Evolutionary conservation across 2,888 invertebrate species (phyloP), one percentile per base, ranked within the genome.

Genomic region (Cryptocephalus moraei): DNA sequence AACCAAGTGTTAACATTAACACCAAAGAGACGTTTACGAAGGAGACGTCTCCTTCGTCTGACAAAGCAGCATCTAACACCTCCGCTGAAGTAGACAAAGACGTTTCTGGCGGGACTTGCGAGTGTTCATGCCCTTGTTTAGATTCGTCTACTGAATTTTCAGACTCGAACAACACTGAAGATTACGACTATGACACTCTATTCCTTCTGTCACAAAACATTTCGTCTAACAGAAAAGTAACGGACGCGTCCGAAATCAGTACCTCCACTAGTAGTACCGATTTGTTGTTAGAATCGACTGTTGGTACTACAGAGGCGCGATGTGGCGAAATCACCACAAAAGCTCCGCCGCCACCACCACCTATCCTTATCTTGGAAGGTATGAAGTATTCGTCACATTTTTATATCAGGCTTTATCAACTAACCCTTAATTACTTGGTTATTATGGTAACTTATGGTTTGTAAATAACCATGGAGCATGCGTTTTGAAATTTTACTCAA

Each of bases 351-450:
- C 72, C 78, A 57, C 75, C 80, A 67, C 76, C 82, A 71, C 81
- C 80, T 65, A 75, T 89, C 73, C 80, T 89, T 64, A 85, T 89
- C 68, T 76, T 89, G 67, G 88, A 89, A 89, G 89, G 89, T 89
- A 78, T 44, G 53, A 52, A 36, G 22, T n/a, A n/a, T n/a, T n/a
- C n/a, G n/a, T 22, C 22, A 22, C 22, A 22, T 22, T 22, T 22
- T 22, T 22, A 22, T 6, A 22, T 22, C 22, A 22, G 22, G 22
- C 22, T 22, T 22, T 22, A 22, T 22, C 22, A 2, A 22, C 22
- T 22, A 22, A 22, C 22, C 22, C 22, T 22, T 22, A n/a, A n/a
- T n/a, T n/a, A n/a, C n/a, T n/a, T n/a, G n/a, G n/a, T n/a, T n/a
- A n/a, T n/a, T 6, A 6, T 22, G 22, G 6, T 22, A 22, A 22